Evolutionary conservation across 2,888 invertebrate genomes (phyloP), one percentile per base, ranked within the genome.

Genomic region (Lycia hirtaria): DNA sequence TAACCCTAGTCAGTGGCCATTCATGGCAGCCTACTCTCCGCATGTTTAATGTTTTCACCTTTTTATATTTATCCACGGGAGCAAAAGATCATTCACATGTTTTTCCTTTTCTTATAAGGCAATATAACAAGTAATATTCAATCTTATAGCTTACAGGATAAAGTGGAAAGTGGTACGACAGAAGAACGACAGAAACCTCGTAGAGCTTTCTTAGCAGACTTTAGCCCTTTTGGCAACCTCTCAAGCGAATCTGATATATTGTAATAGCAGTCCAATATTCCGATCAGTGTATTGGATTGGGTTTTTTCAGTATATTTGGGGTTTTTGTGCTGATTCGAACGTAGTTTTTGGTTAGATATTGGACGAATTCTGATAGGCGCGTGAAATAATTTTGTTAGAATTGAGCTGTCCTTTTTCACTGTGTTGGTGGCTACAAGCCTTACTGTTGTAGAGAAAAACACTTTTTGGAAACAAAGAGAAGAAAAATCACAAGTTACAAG

Each of bases 161-260:
- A 49, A 30, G 20, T n/a, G 15, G 32, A 50, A 32, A 50, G 24
- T 56, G 20, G 32, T 33, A 37, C 30, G 10, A 15, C 43, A 7
- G 37, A 4, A 43, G n/a, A n/a, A 6, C 28, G 38, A n/a, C 5
- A 20, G 12, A 15, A 9, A 19, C 43, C 15, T n/a, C 5, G 26
- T 17, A 15, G n/a, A 19, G 48, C 15, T n/a, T 14, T 41, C 19
- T 30, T 12, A 20, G 56, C 4, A 33, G 28, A 15, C 33, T 52
- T 48, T 41, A 52, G 57, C 57, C 43, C 52, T 58, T 52, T 58
- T 53, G 57, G 57, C 52, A 49, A 22, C 6, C 47, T 43, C 43
- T 57, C 47, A 37, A 41, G 52, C 51, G 57, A 48, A 52, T 44
- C 48, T 57, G 52, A 57, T 52, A 48, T 57, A 57, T 57, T 57